These are phyloP conservation scores for Spodoptera picta DNA, from an alignment of 2,888 invertebrate genomes.

Conservation along the genomic window DNA sequence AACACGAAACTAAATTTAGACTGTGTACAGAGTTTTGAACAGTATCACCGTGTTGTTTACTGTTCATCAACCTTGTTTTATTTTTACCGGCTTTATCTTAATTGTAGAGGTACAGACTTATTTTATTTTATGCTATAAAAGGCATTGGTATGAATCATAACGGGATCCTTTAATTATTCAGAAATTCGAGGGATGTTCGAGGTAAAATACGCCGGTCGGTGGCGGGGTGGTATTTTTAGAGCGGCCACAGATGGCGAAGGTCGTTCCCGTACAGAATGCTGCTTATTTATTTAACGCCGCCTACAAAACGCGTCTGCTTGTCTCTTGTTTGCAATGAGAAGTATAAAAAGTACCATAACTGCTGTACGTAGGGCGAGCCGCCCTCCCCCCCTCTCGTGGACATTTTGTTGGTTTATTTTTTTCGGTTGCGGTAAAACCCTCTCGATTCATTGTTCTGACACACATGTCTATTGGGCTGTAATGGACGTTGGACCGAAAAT, in stretches of 20 bases:
- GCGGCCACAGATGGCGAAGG: constrained; percentile 82
- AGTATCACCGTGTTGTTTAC: constrained; percentile 1
- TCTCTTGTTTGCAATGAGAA: constrained; percentile 64
- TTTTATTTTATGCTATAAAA: constrained; percentile 40
- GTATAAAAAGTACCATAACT: constrained; percentile 51
- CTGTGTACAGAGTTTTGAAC: not conserved
- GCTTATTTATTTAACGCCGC: constrained; percentile 81
- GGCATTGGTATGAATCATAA: constrained; percentile 51
- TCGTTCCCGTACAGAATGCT: constrained; percentile 74
- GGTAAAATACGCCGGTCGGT: constrained; percentile 59
- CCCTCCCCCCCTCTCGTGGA: constrained; percentile 15
- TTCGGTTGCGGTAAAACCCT: constrained; percentile 21
- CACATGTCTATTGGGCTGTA: constrained; percentile 45
- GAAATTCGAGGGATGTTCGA: constrained; percentile 58
- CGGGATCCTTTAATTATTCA: constrained; percentile 63
- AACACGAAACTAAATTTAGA: constrained; percentile 10
- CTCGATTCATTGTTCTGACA: constrained; percentile 45
- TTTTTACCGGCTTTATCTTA: constrained; percentile 25
- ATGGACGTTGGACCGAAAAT: constrained; percentile 37
- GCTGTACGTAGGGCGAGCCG: constrained; percentile 15
- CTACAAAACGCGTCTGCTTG: constrained; percentile 68
- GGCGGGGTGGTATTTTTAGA: constrained; percentile 76
- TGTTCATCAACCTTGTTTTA: constrained; percentile 1
- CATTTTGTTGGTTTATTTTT: constrained; percentile 55
- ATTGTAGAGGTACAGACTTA: constrained; percentile 21